These are phyloP conservation scores for Siderastrea siderea DNA, from an alignment of 92 coral and sea anemone species.

Conservation along the genomic window DNA sequence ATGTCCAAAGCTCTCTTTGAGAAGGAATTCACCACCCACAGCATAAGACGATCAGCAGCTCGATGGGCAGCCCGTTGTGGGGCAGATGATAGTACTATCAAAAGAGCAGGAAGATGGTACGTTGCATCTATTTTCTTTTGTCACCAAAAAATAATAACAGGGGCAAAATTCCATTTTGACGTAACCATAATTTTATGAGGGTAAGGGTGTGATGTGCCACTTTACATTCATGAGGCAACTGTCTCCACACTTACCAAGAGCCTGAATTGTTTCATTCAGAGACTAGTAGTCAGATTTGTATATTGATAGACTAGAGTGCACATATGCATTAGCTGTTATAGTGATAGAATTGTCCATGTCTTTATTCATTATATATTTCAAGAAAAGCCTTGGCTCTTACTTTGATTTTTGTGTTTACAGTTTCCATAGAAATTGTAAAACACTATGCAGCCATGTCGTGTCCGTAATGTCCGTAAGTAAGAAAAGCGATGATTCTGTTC, in stretches of 20 bases:
- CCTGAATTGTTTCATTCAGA: conserved; percentile 8
- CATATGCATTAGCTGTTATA: background rate
- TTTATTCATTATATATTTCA: background rate
- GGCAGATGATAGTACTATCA: conserved; percentile 32
- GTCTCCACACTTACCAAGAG: conserved; percentile 1
- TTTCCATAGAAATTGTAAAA: conserved; percentile 1
- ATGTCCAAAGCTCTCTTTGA: conserved; percentile 12
- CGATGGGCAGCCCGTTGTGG: conserved; percentile 79
- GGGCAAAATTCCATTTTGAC: conserved; percentile 4
- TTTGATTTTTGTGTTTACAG: background rate
- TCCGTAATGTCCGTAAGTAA: background rate
- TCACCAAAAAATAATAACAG: background rate
- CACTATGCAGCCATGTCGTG: background rate
- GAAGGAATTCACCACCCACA: background rate
- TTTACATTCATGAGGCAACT: background rate
- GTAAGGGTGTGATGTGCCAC: background rate
- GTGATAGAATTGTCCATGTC: conserved; percentile 3
- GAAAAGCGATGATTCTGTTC: conserved; percentile 10
- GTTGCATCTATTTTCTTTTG: conserved; percentile 14
- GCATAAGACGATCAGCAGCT: conserved; percentile 72
- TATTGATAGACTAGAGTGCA: conserved; percentile 4
- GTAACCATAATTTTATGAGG: conserved; percentile 12
- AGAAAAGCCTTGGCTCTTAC: background rate
- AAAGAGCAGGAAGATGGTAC: conserved; percentile 71
- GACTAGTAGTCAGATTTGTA: background rate